Evolutionary conservation across 1,140 invertebrate species (phyloP), one percentile per base, ranked within the genome.

Genomic region (Littorina saxatilis): DNA sequence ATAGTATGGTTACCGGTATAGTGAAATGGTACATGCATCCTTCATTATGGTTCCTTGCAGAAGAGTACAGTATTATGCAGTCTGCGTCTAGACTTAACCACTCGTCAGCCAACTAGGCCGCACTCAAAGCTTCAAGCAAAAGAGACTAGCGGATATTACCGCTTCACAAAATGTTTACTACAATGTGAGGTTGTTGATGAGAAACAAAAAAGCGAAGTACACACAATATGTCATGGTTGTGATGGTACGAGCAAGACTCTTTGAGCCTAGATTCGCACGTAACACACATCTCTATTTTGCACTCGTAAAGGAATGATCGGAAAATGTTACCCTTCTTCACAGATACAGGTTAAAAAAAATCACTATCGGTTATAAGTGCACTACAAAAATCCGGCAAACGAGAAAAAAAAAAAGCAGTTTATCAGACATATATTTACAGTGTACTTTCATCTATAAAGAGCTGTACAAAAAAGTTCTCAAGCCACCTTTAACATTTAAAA

Each of bases 221-320:
- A 29, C 11, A 35, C 23, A 63, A 37, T 27, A 40, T 3, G 68
- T 39, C 1, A 72, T 23, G 37, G 68, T 72, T 2, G 37, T 13
- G 37, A 9, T 50, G 39, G 15, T 29, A n/a, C n/a, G n/a, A n/a
- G n/a, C 23, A 27, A 23, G n/a, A 68, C 2, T 5, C 29, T 47
- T 17, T 47, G 43, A 47, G 32, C 27, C 13, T 50, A 17, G 43
- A 2, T n/a, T 50, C 39, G 29, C 29, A 73, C 70, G 50, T 5
- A 23, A 50, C 39, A 15, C 70, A 27, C 35, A 29, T 37, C 17
- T 73, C n/a, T 43, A n/a, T 39, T 43, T 43, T 39, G 17, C 63
- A 68, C 70, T 50, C 29, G n/a, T 43, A 73, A 73, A 73, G 70
- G 70, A 73, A 73, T 73, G 70, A 73, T 73, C 70, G 17, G 39